These are phyloP conservation scores for Sciurus vulgaris DNA, from an alignment of 2,797 vertebrate species.

Conservation along the genomic window DNA sequence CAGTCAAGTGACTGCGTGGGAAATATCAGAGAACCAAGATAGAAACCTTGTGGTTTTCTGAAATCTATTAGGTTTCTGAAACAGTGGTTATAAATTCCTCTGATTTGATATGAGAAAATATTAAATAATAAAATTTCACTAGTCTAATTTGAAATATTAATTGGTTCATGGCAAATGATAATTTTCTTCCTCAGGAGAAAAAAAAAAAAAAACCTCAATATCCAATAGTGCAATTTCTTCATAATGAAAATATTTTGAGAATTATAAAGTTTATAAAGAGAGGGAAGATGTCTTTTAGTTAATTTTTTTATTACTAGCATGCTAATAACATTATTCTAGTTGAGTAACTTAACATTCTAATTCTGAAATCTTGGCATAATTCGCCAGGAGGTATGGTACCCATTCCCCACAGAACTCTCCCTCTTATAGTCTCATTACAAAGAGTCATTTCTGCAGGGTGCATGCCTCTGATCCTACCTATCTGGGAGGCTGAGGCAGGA, in stretches of 20 bases:
- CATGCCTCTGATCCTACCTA: no score
- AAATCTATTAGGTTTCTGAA: background rate
- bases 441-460: background rate
- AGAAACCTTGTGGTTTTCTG: background rate
- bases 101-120: background rate
- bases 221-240: background rate
- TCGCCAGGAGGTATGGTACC: background rate
- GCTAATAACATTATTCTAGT: slow-evolving; percentile 6
- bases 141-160: background rate
- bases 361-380: background rate
- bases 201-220: background rate
- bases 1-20: background rate
- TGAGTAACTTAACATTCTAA: slow-evolving; percentile 16
- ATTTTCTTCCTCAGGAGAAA: slow-evolving; percentile 5
- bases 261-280: background rate
- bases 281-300: background rate
- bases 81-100: background rate
- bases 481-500: no score
- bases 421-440: background rate
- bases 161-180: background rate
- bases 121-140: background rate
- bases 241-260: slow-evolving; percentile 22
- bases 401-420: background rate
- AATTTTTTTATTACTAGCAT: background rate
- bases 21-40: background rate